Evolutionary conservation across 2,888 invertebrate species (phyloP), one percentile per base, ranked within the genome.

Genomic region (Sarcophaga subvicina): DNA sequence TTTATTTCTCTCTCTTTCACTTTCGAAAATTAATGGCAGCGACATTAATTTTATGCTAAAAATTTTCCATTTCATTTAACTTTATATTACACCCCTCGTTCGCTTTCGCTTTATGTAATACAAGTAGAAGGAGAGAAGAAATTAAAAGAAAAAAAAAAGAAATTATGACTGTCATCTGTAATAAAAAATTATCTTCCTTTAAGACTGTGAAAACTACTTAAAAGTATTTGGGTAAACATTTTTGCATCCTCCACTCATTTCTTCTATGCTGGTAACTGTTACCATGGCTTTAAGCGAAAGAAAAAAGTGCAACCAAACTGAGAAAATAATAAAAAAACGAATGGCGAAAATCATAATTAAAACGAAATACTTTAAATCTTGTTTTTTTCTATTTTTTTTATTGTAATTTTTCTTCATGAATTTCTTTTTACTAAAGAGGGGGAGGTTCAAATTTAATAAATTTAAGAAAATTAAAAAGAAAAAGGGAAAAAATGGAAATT

Each of bases 311-410:
- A 37, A 37, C 37, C 37, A 37, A 37, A 37, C 10, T 2, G 0
- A 37, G 2, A 4, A 45, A n/a, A 4, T 14, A 8, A 11, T 1
- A 20, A 11, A 62, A 62, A 60, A 37, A 37, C 6, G 62, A 8
- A 37, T 17, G 5, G 6, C 22, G 27, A 54, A 59, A 79, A 54
- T 73, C 59, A 69, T 54, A 67, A 80, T 86, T 86, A 77, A 77
- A 83, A 80, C 59, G 66, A 63, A 86, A 86, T 75, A 83, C 75
- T 86, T 82, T 72, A 80, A 85, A 70, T 75, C 63, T 64, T 79
- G 63, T 77, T 59, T 67, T 67, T n/a, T n/a, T 11, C 6, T 20
- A 17, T 20, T 25, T 67, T 63, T 67, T 73, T 77, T 49, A 75
- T 37, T 37, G 37, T 37, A 37, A 37, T 37, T 37, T 37, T 10